Conservation (phyloP, 2,113 vertebrate genomes). For the Megaceryle torquata region DNA sequence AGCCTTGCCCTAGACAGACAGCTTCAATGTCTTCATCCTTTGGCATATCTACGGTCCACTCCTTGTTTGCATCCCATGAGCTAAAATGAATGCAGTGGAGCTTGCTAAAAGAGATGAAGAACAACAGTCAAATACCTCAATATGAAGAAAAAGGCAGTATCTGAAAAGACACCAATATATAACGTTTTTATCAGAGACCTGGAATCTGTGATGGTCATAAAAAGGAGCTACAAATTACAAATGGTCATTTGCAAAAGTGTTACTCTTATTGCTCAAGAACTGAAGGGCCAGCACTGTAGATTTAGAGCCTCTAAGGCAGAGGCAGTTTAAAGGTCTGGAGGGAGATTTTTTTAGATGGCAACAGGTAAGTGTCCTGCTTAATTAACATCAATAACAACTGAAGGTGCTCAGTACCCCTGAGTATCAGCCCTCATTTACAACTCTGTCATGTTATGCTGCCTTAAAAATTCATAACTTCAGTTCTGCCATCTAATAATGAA, state of each 20-base stretch:
- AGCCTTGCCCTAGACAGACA: constrained; percentile 89
- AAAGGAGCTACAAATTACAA: neutral
- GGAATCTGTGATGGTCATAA: neutral
- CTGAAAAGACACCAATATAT: neutral
- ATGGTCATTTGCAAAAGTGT: neutral
- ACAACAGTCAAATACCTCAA: neutral
- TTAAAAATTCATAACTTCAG: neutral
- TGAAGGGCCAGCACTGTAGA: neutral
- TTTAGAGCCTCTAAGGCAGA: neutral
- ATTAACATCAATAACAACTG: neutral
- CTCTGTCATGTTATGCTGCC: neutral
- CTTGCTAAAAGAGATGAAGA: constrained; percentile 78
- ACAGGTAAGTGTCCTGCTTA: neutral
- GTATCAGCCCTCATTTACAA: neutral
- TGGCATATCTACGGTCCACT: constrained; percentile 94
- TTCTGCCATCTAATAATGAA: neutral
- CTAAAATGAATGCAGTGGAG: constrained; percentile 95
- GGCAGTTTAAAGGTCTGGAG: neutral
- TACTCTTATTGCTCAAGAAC: neutral
- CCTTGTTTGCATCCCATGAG: constrained; percentile 95
- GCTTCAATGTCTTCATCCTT: constrained; percentile 83
- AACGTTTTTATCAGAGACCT: neutral
- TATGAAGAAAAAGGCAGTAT: fast-evolving
- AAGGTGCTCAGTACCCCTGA: neutral
- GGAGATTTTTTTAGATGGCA: neutral